These are phyloP conservation scores for Cistogaster globosa DNA, from an alignment of 2,888 invertebrate genomes.

Conservation along the genomic window DNA sequence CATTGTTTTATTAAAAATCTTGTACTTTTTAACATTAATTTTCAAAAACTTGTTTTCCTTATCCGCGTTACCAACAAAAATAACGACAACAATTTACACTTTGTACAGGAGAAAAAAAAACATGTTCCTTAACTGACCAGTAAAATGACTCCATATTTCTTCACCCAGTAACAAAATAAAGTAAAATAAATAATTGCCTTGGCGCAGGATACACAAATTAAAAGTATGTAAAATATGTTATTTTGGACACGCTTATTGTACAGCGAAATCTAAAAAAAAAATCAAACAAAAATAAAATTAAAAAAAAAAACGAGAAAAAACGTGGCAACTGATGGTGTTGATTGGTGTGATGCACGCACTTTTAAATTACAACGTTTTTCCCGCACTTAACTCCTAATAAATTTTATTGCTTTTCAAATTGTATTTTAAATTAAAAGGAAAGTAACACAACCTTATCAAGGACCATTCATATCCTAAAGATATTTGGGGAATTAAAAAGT, in stretches of 20 bases:
- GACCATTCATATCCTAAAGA: conserved; percentile 57
- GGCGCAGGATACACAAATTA: conserved; percentile 50
- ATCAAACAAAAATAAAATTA: conserved; percentile 17
- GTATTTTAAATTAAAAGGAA: conserved; percentile 64
- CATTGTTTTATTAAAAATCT: no score
- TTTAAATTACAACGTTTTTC: conserved; percentile 64
- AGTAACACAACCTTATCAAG: conserved; percentile 25
- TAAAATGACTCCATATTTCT: background rate
- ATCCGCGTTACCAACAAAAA: background rate
- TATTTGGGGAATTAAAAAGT: conserved; percentile 72
- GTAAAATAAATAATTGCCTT: conserved; percentile 34
- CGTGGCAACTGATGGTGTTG: conserved; percentile 64
- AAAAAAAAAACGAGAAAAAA: conserved; percentile 31
- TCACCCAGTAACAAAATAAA: background rate
- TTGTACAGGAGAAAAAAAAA: background rate
- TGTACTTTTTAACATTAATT: no score
- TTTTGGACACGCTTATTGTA: conserved; percentile 70
- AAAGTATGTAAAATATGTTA: conserved; percentile 64
- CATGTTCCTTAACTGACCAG: background rate
- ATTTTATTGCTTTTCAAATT: conserved; percentile 77
- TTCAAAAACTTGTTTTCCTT: no score
- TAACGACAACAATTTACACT: background rate
- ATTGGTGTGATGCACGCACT: conserved; percentile 60
- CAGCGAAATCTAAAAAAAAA: conserved; percentile 24
- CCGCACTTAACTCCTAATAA: conserved; percentile 45